phyloP scores from a whole-genome alignment of 2,113 vertebrate genomes.

The Paracanthobrama guichenoti region DNA sequence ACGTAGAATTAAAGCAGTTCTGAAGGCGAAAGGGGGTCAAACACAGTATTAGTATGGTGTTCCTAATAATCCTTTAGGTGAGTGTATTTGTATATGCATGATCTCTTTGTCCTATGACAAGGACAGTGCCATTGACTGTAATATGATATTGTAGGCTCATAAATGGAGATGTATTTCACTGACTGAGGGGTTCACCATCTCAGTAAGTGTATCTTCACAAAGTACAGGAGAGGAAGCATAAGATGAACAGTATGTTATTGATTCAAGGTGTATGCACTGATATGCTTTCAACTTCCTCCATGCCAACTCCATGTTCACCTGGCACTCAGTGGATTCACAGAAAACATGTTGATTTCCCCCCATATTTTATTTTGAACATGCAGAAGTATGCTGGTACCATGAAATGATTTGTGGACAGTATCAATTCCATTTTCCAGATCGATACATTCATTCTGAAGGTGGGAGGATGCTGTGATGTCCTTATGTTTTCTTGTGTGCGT shows the following conservation, averaged over 20 bases:
- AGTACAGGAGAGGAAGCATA: not conserved
- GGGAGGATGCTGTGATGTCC: constrained; percentile 14
- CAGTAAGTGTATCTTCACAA: constrained; percentile 8
- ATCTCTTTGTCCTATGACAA: constrained; percentile 22
- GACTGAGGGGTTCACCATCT: constrained; percentile 8
- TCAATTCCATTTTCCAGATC: constrained; percentile 8
- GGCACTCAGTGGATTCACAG: constrained; percentile 37
- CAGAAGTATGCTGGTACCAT: constrained; percentile 10
- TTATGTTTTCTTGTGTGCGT: constrained; percentile 27
- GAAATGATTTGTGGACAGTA: constrained; percentile 12
- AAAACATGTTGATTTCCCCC: constrained; percentile 22
- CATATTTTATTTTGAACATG: constrained; percentile 30
- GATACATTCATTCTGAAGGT: constrained; percentile 8
- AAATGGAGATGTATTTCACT: constrained; percentile 14
- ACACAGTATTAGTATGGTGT: too few relatives aligned
- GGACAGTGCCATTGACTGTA: constrained; percentile 34
- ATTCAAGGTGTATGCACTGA: constrained; percentile 31
- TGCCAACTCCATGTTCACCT: constrained; percentile 33
- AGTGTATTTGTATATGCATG: too few relatives aligned
- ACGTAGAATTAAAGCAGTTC: too few relatives aligned
- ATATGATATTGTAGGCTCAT: constrained; percentile 42
- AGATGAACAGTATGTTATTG: constrained; percentile 25
- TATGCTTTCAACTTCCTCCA: constrained; percentile 30
- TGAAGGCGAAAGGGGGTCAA: too few relatives aligned
- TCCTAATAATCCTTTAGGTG: too few relatives aligned